Conservation (phyloP, 2,888 invertebrate genomes). For the Callosobruchus maculatus region DNA sequence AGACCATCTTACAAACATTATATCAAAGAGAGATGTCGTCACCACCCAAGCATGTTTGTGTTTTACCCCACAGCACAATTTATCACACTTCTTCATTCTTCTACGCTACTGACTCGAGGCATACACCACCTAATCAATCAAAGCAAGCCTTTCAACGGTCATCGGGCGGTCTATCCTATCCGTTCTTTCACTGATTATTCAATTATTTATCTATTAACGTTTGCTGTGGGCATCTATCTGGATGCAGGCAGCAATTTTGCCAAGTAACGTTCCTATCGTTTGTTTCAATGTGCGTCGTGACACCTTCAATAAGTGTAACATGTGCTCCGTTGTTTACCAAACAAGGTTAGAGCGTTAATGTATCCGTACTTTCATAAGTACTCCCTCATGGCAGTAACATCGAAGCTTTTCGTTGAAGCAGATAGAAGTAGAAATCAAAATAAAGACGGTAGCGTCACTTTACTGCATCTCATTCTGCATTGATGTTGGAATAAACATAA, state of each 20-base stretch:
- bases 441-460: too few relatives aligned
- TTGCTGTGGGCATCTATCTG: neutral
- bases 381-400: too few relatives aligned
- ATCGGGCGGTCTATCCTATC: neutral
- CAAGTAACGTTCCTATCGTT: neutral
- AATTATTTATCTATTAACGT: neutral
- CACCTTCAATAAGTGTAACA: neutral
- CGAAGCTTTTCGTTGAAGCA: too few relatives aligned
- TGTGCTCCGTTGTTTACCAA: neutral
- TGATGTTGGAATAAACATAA: too few relatives aligned
- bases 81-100: neutral
- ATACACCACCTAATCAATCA: conserved; percentile 36
- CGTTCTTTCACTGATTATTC: neutral
- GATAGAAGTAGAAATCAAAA: too few relatives aligned
- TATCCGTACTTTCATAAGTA: too few relatives aligned
- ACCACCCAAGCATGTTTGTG: too few relatives aligned
- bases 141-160: conserved; percentile 9
- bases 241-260: neutral
- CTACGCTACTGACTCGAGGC: conserved; percentile 15
- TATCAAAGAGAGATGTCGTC: too few relatives aligned
- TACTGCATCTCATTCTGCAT: too few relatives aligned
- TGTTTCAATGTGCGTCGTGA: neutral
- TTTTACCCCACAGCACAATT: too few relatives aligned
- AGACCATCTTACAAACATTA: too few relatives aligned
- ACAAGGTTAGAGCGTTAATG: neutral